Evolutionary conservation across 2,797 vertebrate species (phyloP).

Genomic region (Pteropus rufus): DNA sequence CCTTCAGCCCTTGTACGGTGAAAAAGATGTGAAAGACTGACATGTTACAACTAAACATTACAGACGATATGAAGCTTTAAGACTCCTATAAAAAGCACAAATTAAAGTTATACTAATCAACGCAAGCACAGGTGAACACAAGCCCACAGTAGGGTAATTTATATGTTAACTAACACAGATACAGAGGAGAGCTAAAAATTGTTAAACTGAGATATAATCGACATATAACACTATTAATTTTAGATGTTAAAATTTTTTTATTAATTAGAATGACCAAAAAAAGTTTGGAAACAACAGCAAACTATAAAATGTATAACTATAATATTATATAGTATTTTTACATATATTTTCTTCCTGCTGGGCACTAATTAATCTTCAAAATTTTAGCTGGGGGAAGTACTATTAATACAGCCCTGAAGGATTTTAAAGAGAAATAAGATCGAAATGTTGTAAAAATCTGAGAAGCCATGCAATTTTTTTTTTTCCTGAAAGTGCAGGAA

Average conservation of each 20-base stretch:
- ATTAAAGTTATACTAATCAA: background rate
- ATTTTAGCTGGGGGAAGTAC: background rate
- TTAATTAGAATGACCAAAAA: background rate
- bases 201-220: background rate
- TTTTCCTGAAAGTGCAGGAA: background rate
- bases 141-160: background rate
- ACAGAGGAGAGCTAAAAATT: background rate
- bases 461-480: background rate
- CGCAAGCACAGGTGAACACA: background rate
- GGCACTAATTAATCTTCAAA: background rate
- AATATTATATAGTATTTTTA: background rate
- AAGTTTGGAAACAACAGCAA: background rate
- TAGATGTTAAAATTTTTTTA: background rate
- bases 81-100: background rate
- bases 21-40: too few species aligned
- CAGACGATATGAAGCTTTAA: background rate
- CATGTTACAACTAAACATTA: background rate
- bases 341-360: background rate
- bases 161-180: background rate
- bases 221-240: background rate
- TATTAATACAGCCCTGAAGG: background rate
- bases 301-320: background rate
- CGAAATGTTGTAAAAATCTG: background rate
- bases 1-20: background rate
- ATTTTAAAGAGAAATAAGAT: constrained; percentile 1